These are phyloP conservation scores for Geophilus truncorum DNA, from an alignment of 2,888 invertebrate genomes.

Conservation along the genomic window DNA sequence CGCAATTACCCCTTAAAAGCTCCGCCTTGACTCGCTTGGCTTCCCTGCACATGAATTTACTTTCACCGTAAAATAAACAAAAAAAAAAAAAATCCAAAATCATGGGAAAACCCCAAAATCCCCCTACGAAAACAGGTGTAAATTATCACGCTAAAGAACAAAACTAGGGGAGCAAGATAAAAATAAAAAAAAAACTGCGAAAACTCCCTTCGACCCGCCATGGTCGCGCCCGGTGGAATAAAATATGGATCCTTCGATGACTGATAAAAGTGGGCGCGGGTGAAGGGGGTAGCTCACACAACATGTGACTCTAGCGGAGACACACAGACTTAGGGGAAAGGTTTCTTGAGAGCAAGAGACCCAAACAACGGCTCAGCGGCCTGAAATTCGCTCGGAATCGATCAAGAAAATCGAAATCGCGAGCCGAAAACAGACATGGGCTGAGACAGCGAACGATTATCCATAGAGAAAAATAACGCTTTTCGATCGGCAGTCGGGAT, in stretches of 20 bases:
- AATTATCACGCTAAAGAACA: too few species aligned
- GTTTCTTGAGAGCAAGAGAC: neutral
- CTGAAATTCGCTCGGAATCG: neutral
- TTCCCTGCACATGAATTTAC: neutral
- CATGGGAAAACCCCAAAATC: neutral
- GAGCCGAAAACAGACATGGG: neutral
- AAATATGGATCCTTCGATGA: conserved; percentile 10
- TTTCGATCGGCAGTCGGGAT: neutral
- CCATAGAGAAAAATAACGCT: too few species aligned
- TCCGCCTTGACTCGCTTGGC: neutral
- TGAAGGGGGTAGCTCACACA: neutral
- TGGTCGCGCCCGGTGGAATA: conserved; percentile 10
- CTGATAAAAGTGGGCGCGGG: conserved; percentile 10
- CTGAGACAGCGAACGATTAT: neutral
- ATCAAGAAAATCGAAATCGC: neutral
- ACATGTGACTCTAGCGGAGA: conserved; percentile 10
- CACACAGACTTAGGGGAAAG: neutral
- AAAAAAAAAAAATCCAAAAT: neutral
- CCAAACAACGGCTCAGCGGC: too few species aligned
- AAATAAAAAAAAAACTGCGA: neutral
- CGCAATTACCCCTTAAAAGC: neutral
- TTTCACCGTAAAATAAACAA: neutral
- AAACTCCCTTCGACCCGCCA: neutral
- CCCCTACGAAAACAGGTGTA: too few species aligned
- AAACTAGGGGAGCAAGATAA: neutral